Base-by-base conservation (phyloP, 2,797 vertebrate genomes). In the Sebastes flavidus region DNA sequence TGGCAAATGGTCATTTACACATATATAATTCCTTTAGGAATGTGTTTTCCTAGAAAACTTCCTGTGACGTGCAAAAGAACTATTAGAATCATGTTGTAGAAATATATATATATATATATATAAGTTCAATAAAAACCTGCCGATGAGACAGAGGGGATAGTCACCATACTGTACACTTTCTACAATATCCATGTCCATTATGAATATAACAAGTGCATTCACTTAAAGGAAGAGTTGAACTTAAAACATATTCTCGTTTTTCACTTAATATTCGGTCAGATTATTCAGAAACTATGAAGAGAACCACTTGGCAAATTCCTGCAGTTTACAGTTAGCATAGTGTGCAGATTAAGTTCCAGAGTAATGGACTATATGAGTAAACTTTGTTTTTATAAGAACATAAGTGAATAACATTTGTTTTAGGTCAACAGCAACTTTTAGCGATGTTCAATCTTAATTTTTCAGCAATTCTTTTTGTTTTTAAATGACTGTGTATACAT, bases 161-260 rank as follows among this genome's bases (percentile, higher is more conserved):
- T 96, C 95, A 96, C 95, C 89, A 94, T 90, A 94, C 94, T 98
- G 97, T 97, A 97, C 98, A 98, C 93, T 97, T 96, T 97, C 96
- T 98, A 97, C 97, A 98, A 96, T 94, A 95, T 94, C 95, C 96
- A 78, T 94, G 89, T 93, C 96, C 92, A 91, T 95, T 92, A 96
- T 95, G 96, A 96, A 95, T 94, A 92, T 59, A 94, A 92, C 94
- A 97, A 97, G 97, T 97, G 97, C 97, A 95, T 96, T 96, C 94
- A 89, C 96, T 94, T 93, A 94, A 93, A 96, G 92, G 94, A 95
- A 94, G 76, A 94, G 92, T 82, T 87, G 14, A 81, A 84, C 90
- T 22, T 93, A 90, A 95, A 96, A 95, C 96, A 95, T 93, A 94
- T 78, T 92, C 93, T 91, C 79, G 76, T 94, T 91, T 90, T 88